phyloP scores from a whole-genome alignment of 2,113 vertebrate species.

The Desmodus rotundus region DNA sequence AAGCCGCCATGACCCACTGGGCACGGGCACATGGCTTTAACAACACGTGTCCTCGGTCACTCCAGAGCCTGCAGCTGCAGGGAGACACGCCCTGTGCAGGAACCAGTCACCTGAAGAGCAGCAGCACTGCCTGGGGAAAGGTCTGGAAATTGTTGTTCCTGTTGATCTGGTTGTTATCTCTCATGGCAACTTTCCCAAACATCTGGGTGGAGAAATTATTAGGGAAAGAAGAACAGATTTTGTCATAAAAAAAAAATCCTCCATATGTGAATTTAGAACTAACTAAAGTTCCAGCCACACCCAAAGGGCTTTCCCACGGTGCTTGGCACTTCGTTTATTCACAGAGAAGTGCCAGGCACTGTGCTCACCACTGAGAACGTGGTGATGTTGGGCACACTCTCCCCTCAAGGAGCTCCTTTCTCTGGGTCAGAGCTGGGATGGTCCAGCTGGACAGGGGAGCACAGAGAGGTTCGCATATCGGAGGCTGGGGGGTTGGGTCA shows the following conservation, averaged over 20 bases:
- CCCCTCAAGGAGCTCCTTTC: neutral
- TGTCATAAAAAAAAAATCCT: neutral
- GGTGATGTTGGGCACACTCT: neutral
- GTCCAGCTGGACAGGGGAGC: neutral
- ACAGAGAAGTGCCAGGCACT: neutral
- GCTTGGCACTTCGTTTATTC: neutral
- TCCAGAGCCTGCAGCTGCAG: neutral
- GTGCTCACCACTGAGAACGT: neutral
- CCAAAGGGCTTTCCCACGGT: neutral
- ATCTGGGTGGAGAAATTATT: conserved; percentile 80
- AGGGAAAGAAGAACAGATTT: neutral
- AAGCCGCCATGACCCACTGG: neutral
- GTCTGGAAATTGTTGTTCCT: conserved; percentile 99
- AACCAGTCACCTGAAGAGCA: conserved; percentile 92
- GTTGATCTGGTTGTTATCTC: conserved; percentile 96
- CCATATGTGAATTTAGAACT: neutral
- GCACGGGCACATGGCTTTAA: neutral
- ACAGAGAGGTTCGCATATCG: neutral
- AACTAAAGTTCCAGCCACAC: neutral
- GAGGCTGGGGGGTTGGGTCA: neutral
- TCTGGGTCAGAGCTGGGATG: neutral
- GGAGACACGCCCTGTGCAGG: neutral
- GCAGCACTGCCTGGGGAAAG: conserved; percentile 95
- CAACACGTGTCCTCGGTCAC: neutral
- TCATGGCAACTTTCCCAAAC: conserved; percentile 98